phyloP scores from a whole-genome alignment of 2,113 vertebrate species.

The Lepus europaeus region DNA sequence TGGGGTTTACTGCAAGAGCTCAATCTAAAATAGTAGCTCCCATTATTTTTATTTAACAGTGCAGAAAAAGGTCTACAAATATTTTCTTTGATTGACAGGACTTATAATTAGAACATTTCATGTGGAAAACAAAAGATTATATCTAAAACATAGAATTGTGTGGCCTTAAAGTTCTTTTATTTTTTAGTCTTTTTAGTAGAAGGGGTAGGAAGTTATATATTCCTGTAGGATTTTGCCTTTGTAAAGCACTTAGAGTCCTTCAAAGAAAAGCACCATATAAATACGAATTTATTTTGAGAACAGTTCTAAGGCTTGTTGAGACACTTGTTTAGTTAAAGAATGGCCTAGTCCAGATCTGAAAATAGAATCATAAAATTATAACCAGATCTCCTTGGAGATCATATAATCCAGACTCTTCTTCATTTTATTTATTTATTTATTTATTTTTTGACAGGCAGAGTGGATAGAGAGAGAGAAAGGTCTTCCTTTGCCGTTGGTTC shows the following conservation, averaged over 20 bases:
- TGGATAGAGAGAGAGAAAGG: too few relatives aligned
- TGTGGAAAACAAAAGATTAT: conserved; percentile 37
- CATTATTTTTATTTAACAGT: neutral
- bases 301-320: neutral
- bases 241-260: neutral
- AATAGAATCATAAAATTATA: neutral
- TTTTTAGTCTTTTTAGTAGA: neutral
- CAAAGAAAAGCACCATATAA: neutral
- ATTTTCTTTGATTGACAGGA: conserved; percentile 45
- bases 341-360: neutral
- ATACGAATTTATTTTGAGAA: conserved; percentile 45
- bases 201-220: neutral
- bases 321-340: neutral
- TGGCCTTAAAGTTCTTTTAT: conserved; percentile 30
- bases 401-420: neutral
- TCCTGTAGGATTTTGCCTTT: neutral
- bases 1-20: neutral
- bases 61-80: neutral
- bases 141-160: conserved; percentile 31
- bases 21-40: neutral
- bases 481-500: too few relatives aligned
- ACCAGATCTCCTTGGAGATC: neutral
- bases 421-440: neutral
- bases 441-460: too few relatives aligned
- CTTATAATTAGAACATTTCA: conserved; percentile 50